Base-by-base conservation (phyloP, 2,888 invertebrate genomes). In the Charanyca ferruginea region DNA sequence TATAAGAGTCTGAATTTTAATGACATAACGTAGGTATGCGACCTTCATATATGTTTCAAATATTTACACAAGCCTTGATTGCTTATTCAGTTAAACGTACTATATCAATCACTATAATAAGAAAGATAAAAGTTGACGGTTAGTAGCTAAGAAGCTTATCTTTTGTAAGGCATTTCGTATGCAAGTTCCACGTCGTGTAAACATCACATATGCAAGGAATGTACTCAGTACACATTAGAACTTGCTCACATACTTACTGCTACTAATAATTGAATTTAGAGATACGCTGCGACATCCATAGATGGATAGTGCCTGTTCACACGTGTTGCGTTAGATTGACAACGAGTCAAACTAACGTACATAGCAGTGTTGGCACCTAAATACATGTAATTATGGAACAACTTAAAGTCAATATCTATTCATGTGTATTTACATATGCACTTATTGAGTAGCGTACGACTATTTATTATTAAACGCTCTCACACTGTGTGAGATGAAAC, bases 361-460 rank as follows among this genome's bases (percentile, higher is more conserved):
- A 60, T 63, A 70, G 49, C 54, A 71, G 57, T 83, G 80, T 78
- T 83, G 79, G 76, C 83, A 79, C 80, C 81, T 81, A 83, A 83
- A 84, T 87, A 84, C 81, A 84, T 82, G 70, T 79, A 86, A 85
- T 85, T 85, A 85, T 81, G 81, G 80, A 74, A 77, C 72, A 73
- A 65, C 63, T 79, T 66, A 18, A 63, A 69, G 83, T 83, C 71
- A 83, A 79, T 76, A 82, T 79, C 58, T 70, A 65, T 79, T 78
- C 70, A 55, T 62, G 41, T 48, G 3, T 67, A 67, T 81, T 65
- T 62, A 60, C 58, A 48, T 76, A 49, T 66, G 58, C 65, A 59
- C 55, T 69, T 67, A 66, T 57, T 57, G 45, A 60, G 60, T 62
- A 70, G 65, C 47, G 44, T 38, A 63, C 48, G 49, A 41, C 54